Evolutionary conservation across 2,797 vertebrate species (phyloP), one percentile per base, ranked within the genome.

Genomic region (Myripristis murdjan): DNA sequence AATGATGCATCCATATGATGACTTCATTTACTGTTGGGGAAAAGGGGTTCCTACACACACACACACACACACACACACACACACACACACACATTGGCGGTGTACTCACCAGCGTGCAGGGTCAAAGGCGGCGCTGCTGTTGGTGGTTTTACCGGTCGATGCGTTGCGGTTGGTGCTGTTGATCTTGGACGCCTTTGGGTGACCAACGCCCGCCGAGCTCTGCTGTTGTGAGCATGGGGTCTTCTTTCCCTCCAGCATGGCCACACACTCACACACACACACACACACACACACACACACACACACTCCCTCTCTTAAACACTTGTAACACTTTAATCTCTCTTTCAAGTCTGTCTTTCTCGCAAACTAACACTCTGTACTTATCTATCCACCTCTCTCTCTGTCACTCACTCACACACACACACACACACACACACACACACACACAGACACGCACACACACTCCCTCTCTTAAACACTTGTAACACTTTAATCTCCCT

Each of bases 211-310:
- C 0, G 1, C 22, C 2, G 71, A 62, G 43, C 15, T 48, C 12
- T 18, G 63, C 10, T 44, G 58, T 14, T 0, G 55, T 47, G 72
- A 67, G 28, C 18, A 71, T 6, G 1, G 41, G 33, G 20, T 6
- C 46, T 80, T 73, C 46, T 83, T 78, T 60, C 78, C 66, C 44
- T 86, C 86, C 77, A 89, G 49, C 89, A 91, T 91, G 72, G 60
- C 70, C 75, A 15, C 9, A 70, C 41, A 43, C 35, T 43, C 16
- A 44, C 28, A 43, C 1, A 69, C 0, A 61, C n/a, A 60, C 14
- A 61, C 23, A 59, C 31, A 33, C 23, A 3, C 43, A n/a, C 41
- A 44, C 37, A 65, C 22, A 73, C 11, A 31, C 9, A 54, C 23
- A 54, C 6, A 33, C 52, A 54, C 26, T 10, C 52, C 12, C 22